These are phyloP conservation scores for Antennarius maculatus DNA, from an alignment of 2,797 vertebrate species.

Conservation along the genomic window DNA sequence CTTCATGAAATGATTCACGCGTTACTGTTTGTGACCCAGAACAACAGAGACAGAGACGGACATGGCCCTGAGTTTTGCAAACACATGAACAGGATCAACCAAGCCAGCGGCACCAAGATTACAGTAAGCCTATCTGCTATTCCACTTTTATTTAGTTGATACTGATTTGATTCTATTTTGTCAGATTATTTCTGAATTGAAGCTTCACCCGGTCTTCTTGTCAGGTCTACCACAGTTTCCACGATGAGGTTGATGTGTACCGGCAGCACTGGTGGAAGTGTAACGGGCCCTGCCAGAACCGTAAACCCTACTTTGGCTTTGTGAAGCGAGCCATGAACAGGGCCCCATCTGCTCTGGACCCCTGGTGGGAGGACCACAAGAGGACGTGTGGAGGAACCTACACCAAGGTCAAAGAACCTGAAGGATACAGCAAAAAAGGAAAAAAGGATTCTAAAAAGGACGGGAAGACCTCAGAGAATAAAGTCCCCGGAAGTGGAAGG, in stretches of 20 bases:
- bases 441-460: conserved; percentile 46
- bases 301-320: conserved; percentile 89
- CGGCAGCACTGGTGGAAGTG: conserved; percentile 98
- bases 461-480: conserved; percentile 35
- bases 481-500: conserved; percentile 37
- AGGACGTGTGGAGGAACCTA: conserved; percentile 89
- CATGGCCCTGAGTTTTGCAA: conserved; percentile 97
- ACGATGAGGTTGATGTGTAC: conserved; percentile 91
- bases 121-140: conserved; percentile 78
- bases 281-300: conserved; percentile 87
- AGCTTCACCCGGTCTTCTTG: not conserved
- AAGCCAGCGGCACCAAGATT: conserved; percentile 89
- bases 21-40: conserved; percentile 95
- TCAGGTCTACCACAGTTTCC: conserved; percentile 91
- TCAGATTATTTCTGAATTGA: not conserved
- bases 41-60: conserved; percentile 90
- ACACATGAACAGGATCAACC: conserved; percentile 95
- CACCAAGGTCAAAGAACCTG: conserved; percentile 92
- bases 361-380: conserved; percentile 93
- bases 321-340: conserved; percentile 95
- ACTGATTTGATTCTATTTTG: not conserved
- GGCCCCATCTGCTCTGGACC: conserved; percentile 89
- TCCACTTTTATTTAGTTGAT: not conserved
- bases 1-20: conserved; percentile 99
- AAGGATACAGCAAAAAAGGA: conserved; percentile 86